phyloP scores from a whole-genome alignment of 2,113 vertebrate genomes.

The Condylura cristata region DNA sequence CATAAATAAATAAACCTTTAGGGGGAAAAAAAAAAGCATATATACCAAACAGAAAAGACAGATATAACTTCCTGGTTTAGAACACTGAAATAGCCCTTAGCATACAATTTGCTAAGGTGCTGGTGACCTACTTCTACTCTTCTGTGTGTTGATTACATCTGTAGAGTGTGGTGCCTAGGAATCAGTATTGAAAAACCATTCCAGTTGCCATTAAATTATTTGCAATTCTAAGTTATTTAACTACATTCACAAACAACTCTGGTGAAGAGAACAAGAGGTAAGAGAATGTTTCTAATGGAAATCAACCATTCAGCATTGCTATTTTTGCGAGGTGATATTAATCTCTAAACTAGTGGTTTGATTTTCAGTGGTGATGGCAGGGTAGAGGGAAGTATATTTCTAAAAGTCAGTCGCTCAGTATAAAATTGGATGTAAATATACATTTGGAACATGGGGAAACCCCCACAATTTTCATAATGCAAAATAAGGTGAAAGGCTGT shows the following conservation, averaged over 20 bases:
- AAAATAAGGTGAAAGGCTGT: neutral
- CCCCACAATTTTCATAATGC: neutral
- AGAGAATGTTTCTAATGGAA: neutral
- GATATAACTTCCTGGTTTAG: neutral
- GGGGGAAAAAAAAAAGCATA: neutral
- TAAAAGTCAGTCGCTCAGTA: neutral
- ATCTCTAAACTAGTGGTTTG: neutral
- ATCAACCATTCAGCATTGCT: neutral
- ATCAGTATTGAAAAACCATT: neutral
- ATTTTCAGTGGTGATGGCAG: no score
- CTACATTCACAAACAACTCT: neutral
- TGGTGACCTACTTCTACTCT: neutral
- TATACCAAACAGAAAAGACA: neutral
- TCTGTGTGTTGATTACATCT: neutral
- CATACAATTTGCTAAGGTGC: no score
- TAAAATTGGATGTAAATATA: neutral
- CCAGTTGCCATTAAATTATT: neutral
- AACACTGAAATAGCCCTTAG: neutral
- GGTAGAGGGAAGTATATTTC: neutral
- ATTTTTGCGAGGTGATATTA: neutral
- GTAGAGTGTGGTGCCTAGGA: neutral
- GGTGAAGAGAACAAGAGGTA: neutral
- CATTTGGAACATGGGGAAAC: neutral
- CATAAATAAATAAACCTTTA: no score
- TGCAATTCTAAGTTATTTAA: neutral